phyloP scores from a whole-genome alignment of 2,888 invertebrate genomes.

The Cryptocephalus primarius region DNA sequence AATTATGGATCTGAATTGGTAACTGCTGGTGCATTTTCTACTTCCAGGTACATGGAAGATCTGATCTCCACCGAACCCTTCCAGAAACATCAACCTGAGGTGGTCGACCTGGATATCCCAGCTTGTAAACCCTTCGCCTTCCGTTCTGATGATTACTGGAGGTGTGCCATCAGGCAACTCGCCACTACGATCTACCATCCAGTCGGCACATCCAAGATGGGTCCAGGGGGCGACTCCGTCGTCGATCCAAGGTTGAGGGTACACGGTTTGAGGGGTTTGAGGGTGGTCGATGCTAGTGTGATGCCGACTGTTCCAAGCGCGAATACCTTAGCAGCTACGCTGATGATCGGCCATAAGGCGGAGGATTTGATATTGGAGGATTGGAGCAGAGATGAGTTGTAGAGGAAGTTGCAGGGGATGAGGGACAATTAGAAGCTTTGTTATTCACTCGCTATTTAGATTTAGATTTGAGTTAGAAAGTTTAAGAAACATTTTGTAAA shows the following conservation, averaged over 20 bases:
- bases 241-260: constrained; percentile 59
- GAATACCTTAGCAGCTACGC: constrained; percentile 43
- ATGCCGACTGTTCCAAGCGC: constrained; percentile 60
- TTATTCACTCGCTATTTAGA: too few relatives aligned
- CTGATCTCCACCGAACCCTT: constrained; percentile 37
- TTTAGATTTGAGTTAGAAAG: too few relatives aligned
- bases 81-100: constrained; percentile 28
- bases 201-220: constrained; percentile 43
- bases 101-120: constrained; percentile 29
- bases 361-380: constrained; percentile 37
- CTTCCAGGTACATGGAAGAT: constrained; percentile 26
- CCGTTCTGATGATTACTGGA: constrained; percentile 40
- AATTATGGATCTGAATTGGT: too few relatives aligned
- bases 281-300: constrained; percentile 72
- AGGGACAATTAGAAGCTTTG: too few relatives aligned
- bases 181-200: constrained; percentile 25
- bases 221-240: constrained; percentile 51
- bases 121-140: constrained; percentile 39
- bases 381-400: constrained; percentile 17
- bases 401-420: too few relatives aligned
- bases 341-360: constrained; percentile 41
- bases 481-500: too few relatives aligned
- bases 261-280: constrained; percentile 52
- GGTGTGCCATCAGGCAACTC: constrained; percentile 34
- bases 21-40: too few relatives aligned